Percentiles rank a stretch among this genome's conserved stretches.
Evolutionary conservation across 2,113 vertebrate species (phyloP).

Genomic region (Pardalotus punctatus): DNA sequence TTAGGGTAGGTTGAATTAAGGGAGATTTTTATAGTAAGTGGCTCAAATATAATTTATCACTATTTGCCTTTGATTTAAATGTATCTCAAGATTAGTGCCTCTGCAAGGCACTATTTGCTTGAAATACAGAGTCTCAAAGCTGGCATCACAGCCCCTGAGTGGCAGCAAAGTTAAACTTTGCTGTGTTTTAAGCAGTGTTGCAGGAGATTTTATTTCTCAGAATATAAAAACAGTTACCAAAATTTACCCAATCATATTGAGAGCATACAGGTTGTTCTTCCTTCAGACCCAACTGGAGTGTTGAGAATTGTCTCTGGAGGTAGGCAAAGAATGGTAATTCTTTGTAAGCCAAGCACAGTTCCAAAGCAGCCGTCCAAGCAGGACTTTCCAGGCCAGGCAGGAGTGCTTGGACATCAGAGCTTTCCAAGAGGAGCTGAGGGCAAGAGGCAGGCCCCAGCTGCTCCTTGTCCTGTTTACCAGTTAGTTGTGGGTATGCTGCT

Average conservation of each 20-base stretch:
- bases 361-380: not conserved
- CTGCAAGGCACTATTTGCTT: not conserved
- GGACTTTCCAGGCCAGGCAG: not conserved
- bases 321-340: not conserved
- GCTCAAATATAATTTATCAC: not conserved
- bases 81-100: not conserved
- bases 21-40: not conserved
- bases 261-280: not conserved
- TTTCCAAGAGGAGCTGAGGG: not conserved
- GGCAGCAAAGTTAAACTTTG: not conserved
- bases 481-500: not conserved
- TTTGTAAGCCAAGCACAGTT: not conserved
- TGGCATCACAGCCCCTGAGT: not conserved
- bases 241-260: not conserved
- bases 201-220: not conserved
- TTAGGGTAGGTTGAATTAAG: not conserved
- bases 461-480: not conserved
- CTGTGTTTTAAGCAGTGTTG: not conserved
- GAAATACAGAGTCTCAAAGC: not conserved
- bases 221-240: not conserved
- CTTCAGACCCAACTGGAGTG: not conserved
- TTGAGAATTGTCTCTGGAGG: not conserved
- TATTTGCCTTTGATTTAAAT: not conserved
- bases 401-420: not conserved
- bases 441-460: not conserved